Base-by-base conservation (phyloP, 2,113 vertebrate genomes). In the Sapayoa aenigma region DNA sequence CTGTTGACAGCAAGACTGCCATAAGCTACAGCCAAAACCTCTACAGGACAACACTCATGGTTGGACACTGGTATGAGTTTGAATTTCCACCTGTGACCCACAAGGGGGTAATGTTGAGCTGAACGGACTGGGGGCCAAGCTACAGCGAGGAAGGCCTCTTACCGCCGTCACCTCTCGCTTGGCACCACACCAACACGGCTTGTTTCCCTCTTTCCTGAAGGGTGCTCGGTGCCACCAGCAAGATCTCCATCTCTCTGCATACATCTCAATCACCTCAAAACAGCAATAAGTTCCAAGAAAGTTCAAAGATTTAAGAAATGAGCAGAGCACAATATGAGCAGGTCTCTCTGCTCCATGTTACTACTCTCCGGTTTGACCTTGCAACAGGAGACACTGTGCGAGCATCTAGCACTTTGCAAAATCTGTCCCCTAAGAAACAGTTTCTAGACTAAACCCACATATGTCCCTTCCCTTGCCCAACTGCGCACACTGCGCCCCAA, bases 71-170 rank as follows among this genome's bases (percentile, higher is more conserved):
- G 20, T 37, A 50, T 24, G 19, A 33, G 22, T 92, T 33, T 95
- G 87, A 92, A 90, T 80, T 97, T 95, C 35, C 49, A 94, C 58
- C 52, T 75, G 37, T 8, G 63, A 80, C 90, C 96, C 97, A 96
- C 96, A 96, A 97, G 96, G 84, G 93, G 97, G 94, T 93, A 95
- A 95, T 96, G 71, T 96, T 94, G 95, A 95, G 89, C 96, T 76
- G 90, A 96, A 86, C 90, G 86, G 86, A 85, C 59, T 35, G 37
- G 22, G 63, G 68, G 47, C 52, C 33, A 23, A 66, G 50, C 46
- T 37, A n/a, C 52, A 56, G 33, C 3, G 8, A 81, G n/a, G n/a
- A 81, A 78, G 4, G n/a, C 44, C 46, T 84, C 69, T 31, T 9
- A 35, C 4, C 0, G 1, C 55, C 77, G 27, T 20, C 77, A 90